These are phyloP conservation scores for Atopsyche davidsoni DNA, from an alignment of 1,140 invertebrate species.

Conservation along the genomic window DNA sequence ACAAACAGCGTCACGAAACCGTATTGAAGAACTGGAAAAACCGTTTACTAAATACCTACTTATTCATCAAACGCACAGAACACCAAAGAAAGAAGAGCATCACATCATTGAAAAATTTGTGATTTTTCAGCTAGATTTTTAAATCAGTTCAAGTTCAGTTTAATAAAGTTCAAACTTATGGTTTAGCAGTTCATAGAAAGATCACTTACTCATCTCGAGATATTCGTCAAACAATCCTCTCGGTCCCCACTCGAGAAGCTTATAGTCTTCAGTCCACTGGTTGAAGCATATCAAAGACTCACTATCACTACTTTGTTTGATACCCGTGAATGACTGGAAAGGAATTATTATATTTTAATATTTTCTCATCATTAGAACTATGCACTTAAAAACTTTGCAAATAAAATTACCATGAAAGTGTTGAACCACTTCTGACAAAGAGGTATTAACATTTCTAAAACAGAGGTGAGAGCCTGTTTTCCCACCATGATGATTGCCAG, in stretches of 20 bases:
- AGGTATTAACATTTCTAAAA: conserved; percentile 60
- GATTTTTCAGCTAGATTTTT: no score
- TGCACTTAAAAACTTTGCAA: not conserved
- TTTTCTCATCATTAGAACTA: not conserved
- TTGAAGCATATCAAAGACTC: conserved; percentile 41
- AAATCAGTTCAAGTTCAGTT: no score
- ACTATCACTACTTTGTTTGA: conserved; percentile 24
- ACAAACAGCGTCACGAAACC: conserved; percentile 79
- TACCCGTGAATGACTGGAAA: conserved; percentile 13
- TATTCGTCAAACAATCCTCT: conserved; percentile 76
- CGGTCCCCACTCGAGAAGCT: conserved; percentile 58
- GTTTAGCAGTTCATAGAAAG: conserved; percentile 14
- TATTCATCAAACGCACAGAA: not conserved
- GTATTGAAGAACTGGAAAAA: conserved; percentile 68
- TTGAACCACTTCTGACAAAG: conserved; percentile 21
- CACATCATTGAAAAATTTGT: no score
- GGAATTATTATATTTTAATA: not conserved
- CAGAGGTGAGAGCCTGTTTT: conserved; percentile 75
- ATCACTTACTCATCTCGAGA: conserved; percentile 70
- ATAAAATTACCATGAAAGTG: conserved; percentile 23
- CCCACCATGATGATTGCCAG: conserved; percentile 81
- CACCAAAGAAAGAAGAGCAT: not conserved
- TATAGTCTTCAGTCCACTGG: conserved; percentile 75
- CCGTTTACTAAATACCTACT: not conserved
- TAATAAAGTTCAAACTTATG: no score